Evolutionary conservation across 2,888 invertebrate species (phyloP).

Genomic region (Eumerus sabulonum): DNA sequence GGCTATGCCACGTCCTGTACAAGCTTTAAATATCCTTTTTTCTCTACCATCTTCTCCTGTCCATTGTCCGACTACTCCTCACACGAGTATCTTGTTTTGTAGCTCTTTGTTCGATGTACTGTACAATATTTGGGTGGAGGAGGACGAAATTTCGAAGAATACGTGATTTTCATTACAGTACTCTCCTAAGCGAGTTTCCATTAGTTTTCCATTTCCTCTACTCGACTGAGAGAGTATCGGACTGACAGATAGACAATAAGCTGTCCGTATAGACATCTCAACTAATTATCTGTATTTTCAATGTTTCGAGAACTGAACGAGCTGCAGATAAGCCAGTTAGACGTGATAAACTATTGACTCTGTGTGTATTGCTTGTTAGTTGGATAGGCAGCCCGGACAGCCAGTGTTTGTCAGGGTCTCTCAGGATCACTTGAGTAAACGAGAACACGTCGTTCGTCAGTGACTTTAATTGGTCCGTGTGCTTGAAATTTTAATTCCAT

Average conservation of each 20-base stretch:
- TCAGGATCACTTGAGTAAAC: too few relatives aligned
- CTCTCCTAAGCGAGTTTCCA: slow-evolving; percentile 29
- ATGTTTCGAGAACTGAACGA: slow-evolving; percentile 10
- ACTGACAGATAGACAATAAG: slow-evolving; percentile 63
- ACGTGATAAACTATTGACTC: slow-evolving; percentile 31
- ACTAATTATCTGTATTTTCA: slow-evolving; percentile 61
- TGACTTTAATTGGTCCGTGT: slow-evolving; percentile 64
- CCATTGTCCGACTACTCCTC: too few relatives aligned
- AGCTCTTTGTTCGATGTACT: too few relatives aligned
- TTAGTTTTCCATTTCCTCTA: slow-evolving; percentile 30
- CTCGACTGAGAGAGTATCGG: not conserved
- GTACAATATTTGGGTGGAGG: too few relatives aligned
- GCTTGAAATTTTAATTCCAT: slow-evolving; percentile 66
- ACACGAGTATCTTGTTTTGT: too few relatives aligned
- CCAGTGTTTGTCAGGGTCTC: not conserved
- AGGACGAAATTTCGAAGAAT: slow-evolving; percentile 4
- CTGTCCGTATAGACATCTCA: slow-evolving; percentile 63
- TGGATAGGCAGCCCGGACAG: slow-evolving; percentile 11
- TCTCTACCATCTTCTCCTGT: too few relatives aligned
- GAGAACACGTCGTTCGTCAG: slow-evolving; percentile 49
- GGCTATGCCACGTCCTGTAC: slow-evolving; percentile 20
- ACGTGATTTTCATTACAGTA: slow-evolving; percentile 59
- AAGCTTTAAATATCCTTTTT: not conserved
- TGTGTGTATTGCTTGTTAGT: slow-evolving; percentile 9
- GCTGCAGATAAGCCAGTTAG: slow-evolving; percentile 18